Percentiles rank a stretch among this genome's conserved stretches.
phyloP scores from a whole-genome alignment of 2,113 vertebrate genomes.

The Glaucidium brasilianum region DNA sequence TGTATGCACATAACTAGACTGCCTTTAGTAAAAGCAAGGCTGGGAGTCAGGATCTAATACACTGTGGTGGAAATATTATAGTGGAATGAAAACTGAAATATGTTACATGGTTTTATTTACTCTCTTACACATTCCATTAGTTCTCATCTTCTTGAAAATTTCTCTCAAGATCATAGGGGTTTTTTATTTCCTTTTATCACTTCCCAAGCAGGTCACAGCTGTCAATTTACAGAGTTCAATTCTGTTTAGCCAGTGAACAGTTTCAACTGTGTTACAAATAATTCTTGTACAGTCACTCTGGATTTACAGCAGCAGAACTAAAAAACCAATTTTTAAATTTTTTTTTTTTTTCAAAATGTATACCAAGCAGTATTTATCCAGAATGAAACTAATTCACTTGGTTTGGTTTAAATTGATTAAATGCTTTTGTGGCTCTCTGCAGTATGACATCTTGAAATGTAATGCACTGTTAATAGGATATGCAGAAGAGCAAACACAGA shows the following conservation, averaged over 20 bases:
- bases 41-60: neutral
- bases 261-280: neutral
- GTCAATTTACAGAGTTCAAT: neutral
- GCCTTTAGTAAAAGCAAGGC: neutral
- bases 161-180: neutral
- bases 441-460: neutral
- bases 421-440: neutral
- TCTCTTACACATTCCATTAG: neutral
- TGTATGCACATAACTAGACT: neutral
- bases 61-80: neutral
- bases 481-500: conserved; percentile 52
- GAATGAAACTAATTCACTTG: neutral
- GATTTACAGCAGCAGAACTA: neutral
- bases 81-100: neutral
- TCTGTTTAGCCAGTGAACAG: neutral
- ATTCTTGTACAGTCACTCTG: neutral
- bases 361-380: neutral
- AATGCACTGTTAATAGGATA: conserved; percentile 53
- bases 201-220: neutral
- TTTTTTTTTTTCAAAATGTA: neutral
- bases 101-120: neutral
- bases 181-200: neutral
- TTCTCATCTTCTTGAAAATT: neutral
- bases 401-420: neutral
- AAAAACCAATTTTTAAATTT: neutral